Evolutionary conservation across 2,888 invertebrate species (phyloP), one percentile per base, ranked within the genome.

Genomic region (Hoplodrina ambigua): DNA sequence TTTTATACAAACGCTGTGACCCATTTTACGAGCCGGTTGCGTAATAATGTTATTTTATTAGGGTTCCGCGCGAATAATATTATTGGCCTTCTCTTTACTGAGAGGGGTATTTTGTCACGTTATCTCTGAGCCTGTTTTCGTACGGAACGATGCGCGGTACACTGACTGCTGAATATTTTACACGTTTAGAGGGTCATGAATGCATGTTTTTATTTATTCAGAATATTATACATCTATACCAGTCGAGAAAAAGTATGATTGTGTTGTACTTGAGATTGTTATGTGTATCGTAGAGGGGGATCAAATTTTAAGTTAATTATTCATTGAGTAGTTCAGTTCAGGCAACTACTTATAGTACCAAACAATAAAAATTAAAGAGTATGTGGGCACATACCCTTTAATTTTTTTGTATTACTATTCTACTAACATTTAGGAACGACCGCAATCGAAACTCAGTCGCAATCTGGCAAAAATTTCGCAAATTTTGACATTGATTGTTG

Each of bases 1-100:
- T 70, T 79, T 74, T 75, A 67, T 82, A 72, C 61, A 66, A 71
- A 69, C 65, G 52, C 60, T 49, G 67, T 77, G 77, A 82, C 81
- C 83, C 70, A 72, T 82, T 84, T 83, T 46, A 50, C 19, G 37
- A 55, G 41, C 55, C 64, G 41, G 65, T 66, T 65, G 60, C 67
- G 69, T 82, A 67, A 80, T 72, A 72, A 82, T 58, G 59, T 56
- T 72, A 66, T 72, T 81, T 70, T 82, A 84, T 82, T 72, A 64
- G 71, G 77, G 85, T 72, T 60, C 33, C 55, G 11, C 46, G 37
- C 19, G 60, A 70, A 65, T 71, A 60, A 71, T 73, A 75, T 70
- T 67, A 59, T 50, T 61, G 49, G 20, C 4, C 54, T 41, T 65
- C 50, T 62, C 61, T 69, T 57, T 37, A 69, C 54, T 59, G 33